Conservation (phyloP, 2,888 invertebrate species). For the Lithophane ornitopus region DNA sequence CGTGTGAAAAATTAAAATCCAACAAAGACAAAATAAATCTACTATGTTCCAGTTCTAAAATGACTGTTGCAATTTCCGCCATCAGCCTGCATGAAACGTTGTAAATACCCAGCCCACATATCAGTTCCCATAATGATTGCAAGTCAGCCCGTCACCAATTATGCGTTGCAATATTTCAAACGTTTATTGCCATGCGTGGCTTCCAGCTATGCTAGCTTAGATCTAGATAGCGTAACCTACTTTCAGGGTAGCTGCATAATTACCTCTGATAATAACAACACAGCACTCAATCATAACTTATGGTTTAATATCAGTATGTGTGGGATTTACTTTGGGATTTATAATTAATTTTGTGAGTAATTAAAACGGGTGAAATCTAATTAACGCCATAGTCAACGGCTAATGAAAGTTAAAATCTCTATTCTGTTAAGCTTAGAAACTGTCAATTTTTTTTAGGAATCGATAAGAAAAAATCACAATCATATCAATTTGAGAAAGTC, state of each 20-base stretch:
- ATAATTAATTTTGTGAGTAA: constrained; percentile 6
- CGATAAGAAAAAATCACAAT: neutral
- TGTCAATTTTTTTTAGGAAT: neutral
- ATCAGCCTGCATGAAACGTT: neutral
- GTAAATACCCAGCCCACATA: constrained; percentile 29
- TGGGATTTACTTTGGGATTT: constrained; percentile 14
- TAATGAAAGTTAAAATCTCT: neutral
- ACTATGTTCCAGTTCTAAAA: neutral
- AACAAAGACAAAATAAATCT: neutral
- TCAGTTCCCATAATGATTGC: constrained; percentile 47
- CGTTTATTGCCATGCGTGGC: constrained; percentile 61
- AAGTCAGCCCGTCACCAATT: constrained; percentile 57
- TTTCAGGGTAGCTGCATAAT: constrained; percentile 59
- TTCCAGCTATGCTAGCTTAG: constrained; percentile 55
- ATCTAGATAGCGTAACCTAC: constrained; percentile 61
- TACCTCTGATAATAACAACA: constrained; percentile 56
- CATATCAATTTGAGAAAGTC: too few species aligned
- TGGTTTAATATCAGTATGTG: constrained; percentile 30
- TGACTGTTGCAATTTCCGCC: neutral
- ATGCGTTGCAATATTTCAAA: constrained; percentile 62
- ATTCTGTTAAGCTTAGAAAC: neutral
- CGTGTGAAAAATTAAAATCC: neutral
- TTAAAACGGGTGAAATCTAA: neutral
- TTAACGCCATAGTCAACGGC: neutral
- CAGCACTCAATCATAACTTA: constrained; percentile 51